Percentiles rank a stretch among this genome's conserved stretches.
Conservation (phyloP, 2,113 vertebrate species). For the Microcebus ravelobensis region DNA sequence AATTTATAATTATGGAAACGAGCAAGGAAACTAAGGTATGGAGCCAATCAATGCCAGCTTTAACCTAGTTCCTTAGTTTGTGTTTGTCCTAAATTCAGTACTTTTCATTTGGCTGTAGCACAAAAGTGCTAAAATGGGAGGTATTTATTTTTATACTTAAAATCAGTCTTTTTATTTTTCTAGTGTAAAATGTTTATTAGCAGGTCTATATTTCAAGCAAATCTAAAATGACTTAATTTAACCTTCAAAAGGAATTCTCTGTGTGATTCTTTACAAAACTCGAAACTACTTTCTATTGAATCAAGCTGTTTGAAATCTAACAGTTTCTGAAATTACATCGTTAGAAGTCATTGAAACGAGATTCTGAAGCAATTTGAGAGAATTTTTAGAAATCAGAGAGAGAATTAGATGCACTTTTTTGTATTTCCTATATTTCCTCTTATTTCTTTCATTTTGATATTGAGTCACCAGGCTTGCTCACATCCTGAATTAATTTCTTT, state of each 20-base stretch:
- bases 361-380: conserved; percentile 61
- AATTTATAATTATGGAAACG: conserved; percentile 26
- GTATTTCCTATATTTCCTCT: conserved; percentile 54
- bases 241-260: conserved; percentile 20
- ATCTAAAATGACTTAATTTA: conserved; percentile 43
- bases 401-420: conserved; percentile 8
- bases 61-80: neutral
- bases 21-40: neutral
- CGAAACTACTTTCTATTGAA: conserved; percentile 35
- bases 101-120: conserved; percentile 1
- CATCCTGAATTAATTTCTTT: conserved; percentile 78
- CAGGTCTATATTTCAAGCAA: conserved; percentile 37
- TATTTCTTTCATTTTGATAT: conserved; percentile 67
- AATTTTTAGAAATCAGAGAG: conserved; percentile 65
- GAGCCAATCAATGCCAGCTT: neutral
- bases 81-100: neutral
- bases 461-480: conserved; percentile 79
- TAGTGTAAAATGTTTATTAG: conserved; percentile 8
- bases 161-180: conserved; percentile 39
- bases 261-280: conserved; percentile 47
- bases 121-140: conserved; percentile 11
- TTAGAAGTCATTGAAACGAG: conserved; percentile 68
- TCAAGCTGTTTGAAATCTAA: conserved; percentile 55
- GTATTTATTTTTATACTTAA: conserved; percentile 39
- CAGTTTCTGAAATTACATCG: conserved; percentile 62